Conservation (phyloP, 2,888 invertebrate genomes). For the Teinopalpus imperialis region DNA sequence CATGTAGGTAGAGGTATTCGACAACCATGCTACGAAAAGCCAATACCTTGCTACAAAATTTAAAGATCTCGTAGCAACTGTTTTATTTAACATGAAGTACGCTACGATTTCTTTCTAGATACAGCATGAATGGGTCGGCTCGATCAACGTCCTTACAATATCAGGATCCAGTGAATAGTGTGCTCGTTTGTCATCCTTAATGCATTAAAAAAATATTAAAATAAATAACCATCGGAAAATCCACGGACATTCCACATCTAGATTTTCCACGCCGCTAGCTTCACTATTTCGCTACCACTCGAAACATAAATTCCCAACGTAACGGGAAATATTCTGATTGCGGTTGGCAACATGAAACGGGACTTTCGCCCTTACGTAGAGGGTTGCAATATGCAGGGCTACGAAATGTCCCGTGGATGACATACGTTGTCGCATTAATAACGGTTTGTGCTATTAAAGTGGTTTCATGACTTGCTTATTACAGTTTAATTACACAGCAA, state of each 20-base stretch:
- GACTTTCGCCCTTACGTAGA: slow-evolving; percentile 17
- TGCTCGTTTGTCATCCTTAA: too few relatives aligned
- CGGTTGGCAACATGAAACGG: slow-evolving; percentile 3
- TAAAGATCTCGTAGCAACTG: too few relatives aligned
- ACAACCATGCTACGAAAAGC: too few relatives aligned
- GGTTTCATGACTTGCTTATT: slow-evolving; percentile 25
- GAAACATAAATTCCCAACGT: slow-evolving; percentile 24
- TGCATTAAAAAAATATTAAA: too few relatives aligned
- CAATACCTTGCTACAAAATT: too few relatives aligned
- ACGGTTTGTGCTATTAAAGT: slow-evolving; percentile 21
- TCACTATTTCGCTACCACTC: slow-evolving; percentile 25
- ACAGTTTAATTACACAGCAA: slow-evolving; percentile 22
- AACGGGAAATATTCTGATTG: slow-evolving; percentile 17
- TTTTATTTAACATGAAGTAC: too few relatives aligned
- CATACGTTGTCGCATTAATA: slow-evolving; percentile 25
- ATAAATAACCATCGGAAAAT: slow-evolving; percentile 8
- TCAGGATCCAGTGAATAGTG: too few relatives aligned
- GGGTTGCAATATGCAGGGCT: neutral
- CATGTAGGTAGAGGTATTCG: too few relatives aligned
- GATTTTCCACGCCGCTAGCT: slow-evolving; percentile 25
- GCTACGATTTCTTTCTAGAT: too few relatives aligned
- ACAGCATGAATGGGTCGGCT: too few relatives aligned
- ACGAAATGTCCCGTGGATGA: slow-evolving; percentile 4
- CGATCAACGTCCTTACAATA: too few relatives aligned
- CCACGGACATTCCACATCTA: slow-evolving; percentile 11